These are phyloP conservation scores for Ischnus inquisitorius DNA, from an alignment of 2,888 invertebrate species.

Conservation along the genomic window DNA sequence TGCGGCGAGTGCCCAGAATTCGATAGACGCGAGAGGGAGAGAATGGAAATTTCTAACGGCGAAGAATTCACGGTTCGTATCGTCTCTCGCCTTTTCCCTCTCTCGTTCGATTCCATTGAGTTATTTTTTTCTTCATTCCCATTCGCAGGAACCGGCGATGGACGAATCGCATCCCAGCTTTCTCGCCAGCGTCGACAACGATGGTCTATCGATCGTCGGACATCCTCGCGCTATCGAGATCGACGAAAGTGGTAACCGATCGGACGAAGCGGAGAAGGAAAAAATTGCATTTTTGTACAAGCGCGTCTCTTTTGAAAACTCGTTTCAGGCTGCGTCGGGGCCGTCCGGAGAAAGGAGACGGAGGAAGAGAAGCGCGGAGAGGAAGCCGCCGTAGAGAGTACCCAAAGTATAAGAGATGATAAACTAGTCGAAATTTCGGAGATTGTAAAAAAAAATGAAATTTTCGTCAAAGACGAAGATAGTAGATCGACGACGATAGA, in stretches of 20 bases:
- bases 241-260: slow-evolving; percentile 81
- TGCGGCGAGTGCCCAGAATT: slow-evolving; percentile 75
- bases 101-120: no score
- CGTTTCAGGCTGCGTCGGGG: slow-evolving; percentile 79
- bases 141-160: slow-evolving; percentile 58
- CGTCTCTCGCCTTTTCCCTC: neutral
- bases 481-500: slow-evolving; percentile 76
- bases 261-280: no score
- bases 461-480: slow-evolving; percentile 64
- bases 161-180: slow-evolving; percentile 73
- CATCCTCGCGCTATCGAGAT: slow-evolving; percentile 79
- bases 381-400: slow-evolving; percentile 19
- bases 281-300: no score
- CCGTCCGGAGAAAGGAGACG: slow-evolving; percentile 76
- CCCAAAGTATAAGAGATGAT: slow-evolving; percentile 20
- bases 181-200: slow-evolving; percentile 78
- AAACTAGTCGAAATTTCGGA: slow-evolving; percentile 2
- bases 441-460: neutral
- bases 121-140: neutral
- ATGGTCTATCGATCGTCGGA: slow-evolving; percentile 80
- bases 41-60: neutral
- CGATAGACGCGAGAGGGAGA: neutral
- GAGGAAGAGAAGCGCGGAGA: slow-evolving; percentile 57
- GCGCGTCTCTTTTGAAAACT: slow-evolving; percentile 9
- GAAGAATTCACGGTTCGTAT: neutral